Base-by-base conservation (phyloP, 2,888 invertebrate species). In the Nemotelus nigrinus region DNA sequence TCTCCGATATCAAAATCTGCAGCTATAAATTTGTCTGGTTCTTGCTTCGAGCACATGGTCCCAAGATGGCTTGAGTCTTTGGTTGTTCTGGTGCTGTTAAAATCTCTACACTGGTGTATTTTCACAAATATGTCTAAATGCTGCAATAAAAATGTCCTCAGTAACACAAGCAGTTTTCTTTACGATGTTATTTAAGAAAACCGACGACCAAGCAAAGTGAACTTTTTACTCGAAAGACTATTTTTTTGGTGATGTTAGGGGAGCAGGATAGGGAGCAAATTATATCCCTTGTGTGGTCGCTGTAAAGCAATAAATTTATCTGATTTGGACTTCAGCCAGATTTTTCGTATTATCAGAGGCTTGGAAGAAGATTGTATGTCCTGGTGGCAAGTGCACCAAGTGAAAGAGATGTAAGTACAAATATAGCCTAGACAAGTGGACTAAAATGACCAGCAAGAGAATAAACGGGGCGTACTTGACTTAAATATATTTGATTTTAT, bases 141-240 rank as follows among this genome's bases (percentile, higher is more conserved):
- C 47, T 41, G 47, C 65, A 45, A 65, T 47, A 43, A 41, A 10
- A 58, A 4, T 65, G 65, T 65, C 65, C 47, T 65, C 45, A 65
- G 47, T 65, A 71, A 71, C 71, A 44, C 41, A 71, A 55, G 55
- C 55, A 68, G 50, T 55, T 71, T 71, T 53, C 71, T 71, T 71
- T 71, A 71, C 53, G 71, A 55, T 71, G 57, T 57, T 57, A 71
- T 71, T 71, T 71, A 71, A 71, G 71, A 55, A 71, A 71, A 41
- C 50, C 50, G 10, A 41, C 25, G 50, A 50, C 55, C 55, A 55
- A 7, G 6, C 43, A 25, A 5, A 45, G 63, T 25, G 25, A 25
- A 1, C 25, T 25, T 25, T 25, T 25, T 25, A 25, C 25, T 25
- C 58, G n/a, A 58, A 39, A 58, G 39, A 58, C 39, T 25, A 39